Evolutionary conservation across 2,888 invertebrate genomes (phyloP), one percentile per base, ranked within the genome.

Genomic region (Scaptomyza parva): DNA sequence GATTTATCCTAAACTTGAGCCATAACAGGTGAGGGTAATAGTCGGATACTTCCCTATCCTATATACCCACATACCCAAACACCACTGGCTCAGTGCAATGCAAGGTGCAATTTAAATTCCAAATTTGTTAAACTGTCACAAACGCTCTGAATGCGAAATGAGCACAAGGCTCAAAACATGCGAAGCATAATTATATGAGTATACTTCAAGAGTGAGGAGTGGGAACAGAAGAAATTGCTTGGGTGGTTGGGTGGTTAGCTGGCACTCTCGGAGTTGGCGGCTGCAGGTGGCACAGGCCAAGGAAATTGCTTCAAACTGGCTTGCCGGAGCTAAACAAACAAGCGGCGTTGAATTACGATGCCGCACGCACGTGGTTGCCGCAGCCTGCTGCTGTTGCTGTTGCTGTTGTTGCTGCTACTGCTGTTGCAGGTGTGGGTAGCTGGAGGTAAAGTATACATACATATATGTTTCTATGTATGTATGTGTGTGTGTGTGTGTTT

Each of bases 121-220:
- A 80, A 89, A 89, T 86, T 89, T 89, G 88, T 88, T 86, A 88
- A 86, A 86, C 89, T 88, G 89, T 88, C 86, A 80, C 84, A 88
- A 89, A 63, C 67, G 86, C 73, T 86, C 69, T 86, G 86, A 88
- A 86, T 89, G 73, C 80, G 67, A 89, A 86, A 86, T 86, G 86
- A 86, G 89, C 67, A 72, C 65, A 70, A 62, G 68, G 72, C 72
- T 57, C 59, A 64, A 58, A 79, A 65, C 63, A 76, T 62, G 80
- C 54, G 30, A 69, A 68, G 76, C 72, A 71, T 79, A 77, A 76
- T 76, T 76, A 76, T 76, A 78, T 74, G 70, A 75, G 58, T 55
- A 35, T 47, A 52, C 44, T 53, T 41, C 18, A 9, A 58, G 48
- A 59, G 53, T 20, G 41, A 22, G 12, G 12, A 14, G 30, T 51